Evolutionary conservation across 1,140 invertebrate genomes (phyloP).

Genomic region (Aphis craccivora): DNA sequence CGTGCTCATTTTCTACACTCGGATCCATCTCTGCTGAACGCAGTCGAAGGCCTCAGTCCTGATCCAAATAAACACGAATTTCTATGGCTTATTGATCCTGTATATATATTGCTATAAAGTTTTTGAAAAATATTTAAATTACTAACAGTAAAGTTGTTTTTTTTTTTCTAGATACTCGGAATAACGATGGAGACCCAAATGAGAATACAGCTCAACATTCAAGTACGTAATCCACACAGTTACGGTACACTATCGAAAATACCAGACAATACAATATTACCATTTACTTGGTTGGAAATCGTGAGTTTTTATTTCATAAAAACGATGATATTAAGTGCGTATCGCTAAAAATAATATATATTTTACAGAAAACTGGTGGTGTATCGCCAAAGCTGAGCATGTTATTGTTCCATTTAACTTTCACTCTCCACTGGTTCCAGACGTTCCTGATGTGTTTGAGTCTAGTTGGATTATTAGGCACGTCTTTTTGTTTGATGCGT

Average conservation of each 20-base stretch:
- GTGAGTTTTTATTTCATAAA: constrained; percentile 57
- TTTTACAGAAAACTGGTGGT: constrained; percentile 43
- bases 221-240: constrained; percentile 60
- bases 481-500: constrained; percentile 38
- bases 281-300: constrained; percentile 62
- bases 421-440: constrained; percentile 34
- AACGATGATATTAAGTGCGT: too few relatives aligned
- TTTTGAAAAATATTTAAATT: neutral
- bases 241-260: constrained; percentile 40
- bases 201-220: constrained; percentile 61
- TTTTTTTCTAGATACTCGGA: constrained; percentile 60
- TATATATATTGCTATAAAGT: neutral
- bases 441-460: constrained; percentile 47
- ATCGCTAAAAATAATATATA: neutral
- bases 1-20: constrained; percentile 61
- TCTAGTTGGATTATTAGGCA: constrained; percentile 41
- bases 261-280: constrained; percentile 61
- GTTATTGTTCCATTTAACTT: constrained; percentile 36
- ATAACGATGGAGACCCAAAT: constrained; percentile 61
- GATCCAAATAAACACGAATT: constrained; percentile 79
- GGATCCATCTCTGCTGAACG: constrained; percentile 68
- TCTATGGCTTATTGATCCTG: constrained; percentile 63
- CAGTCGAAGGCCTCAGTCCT: constrained; percentile 81
- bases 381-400: neutral
- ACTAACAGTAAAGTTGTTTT: neutral